Evolutionary conservation across 2,888 invertebrate genomes (phyloP).

Genomic region (Meta bourneti): DNA sequence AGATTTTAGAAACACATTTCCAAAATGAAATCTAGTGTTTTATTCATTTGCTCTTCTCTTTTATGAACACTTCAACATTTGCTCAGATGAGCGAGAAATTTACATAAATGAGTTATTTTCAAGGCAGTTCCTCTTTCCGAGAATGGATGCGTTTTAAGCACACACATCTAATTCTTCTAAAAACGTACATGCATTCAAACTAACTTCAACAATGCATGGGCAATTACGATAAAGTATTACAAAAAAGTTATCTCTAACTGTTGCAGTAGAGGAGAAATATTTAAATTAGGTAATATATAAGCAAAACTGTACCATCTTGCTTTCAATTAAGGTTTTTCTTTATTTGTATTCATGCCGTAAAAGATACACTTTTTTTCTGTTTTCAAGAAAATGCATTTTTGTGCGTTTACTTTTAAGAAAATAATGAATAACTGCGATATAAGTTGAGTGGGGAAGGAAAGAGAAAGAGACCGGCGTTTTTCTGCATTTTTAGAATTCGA

Average conservation of each 20-base stretch:
- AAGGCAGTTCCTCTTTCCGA: neutral
- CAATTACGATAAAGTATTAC: constrained; percentile 13
- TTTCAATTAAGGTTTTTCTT: constrained; percentile 54
- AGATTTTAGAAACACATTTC: constrained; percentile 43
- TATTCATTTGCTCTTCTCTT: neutral
- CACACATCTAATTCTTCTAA: neutral
- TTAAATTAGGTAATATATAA: constrained; percentile 72
- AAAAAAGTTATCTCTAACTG: constrained; percentile 10
- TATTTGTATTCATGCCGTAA: neutral
- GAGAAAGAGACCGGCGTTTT: neutral
- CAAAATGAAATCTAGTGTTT: constrained; percentile 49
- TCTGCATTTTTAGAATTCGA: constrained; percentile 17
- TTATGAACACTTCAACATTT: neutral
- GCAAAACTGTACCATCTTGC: constrained; percentile 37
- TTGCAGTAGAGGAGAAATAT: constrained; percentile 53
- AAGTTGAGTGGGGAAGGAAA: neutral
- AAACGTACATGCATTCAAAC: constrained; percentile 27
- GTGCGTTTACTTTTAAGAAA: constrained; percentile 13
- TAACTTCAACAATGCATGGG: constrained; percentile 22
- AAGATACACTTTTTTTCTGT: constrained; percentile 29
- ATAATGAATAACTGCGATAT: neutral
- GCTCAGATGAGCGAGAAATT: constrained; percentile 8
- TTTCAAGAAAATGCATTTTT: constrained; percentile 16
- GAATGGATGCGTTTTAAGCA: neutral
- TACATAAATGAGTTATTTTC: constrained; percentile 33